phyloP scores from a whole-genome alignment of 1,140 invertebrate species.

The Diachasmimorpha longicaudata region DNA sequence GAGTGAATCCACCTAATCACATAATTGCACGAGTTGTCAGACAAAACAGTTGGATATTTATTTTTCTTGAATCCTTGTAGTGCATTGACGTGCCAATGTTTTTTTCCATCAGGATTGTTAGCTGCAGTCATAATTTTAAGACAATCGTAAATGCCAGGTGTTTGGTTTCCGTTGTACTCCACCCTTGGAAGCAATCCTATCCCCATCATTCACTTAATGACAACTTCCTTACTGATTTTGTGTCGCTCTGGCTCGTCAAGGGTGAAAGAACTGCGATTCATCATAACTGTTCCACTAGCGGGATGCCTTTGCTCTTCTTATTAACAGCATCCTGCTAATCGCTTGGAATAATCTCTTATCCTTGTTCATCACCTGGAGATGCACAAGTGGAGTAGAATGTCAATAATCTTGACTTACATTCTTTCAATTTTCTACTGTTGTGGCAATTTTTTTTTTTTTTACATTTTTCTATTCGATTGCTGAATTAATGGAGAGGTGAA shows the following conservation, averaged over 20 bases:
- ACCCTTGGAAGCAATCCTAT: neutral
- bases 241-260: neutral
- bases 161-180: neutral
- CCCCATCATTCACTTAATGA: neutral
- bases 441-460: neutral
- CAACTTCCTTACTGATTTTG: neutral
- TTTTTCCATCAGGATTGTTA: neutral
- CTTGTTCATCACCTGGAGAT: neutral
- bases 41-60: neutral
- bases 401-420: neutral
- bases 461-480: neutral
- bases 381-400: neutral
- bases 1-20: too few relatives aligned
- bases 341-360: neutral
- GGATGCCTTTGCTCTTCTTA: slow-evolving; percentile 50
- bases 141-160: neutral
- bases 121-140: neutral
- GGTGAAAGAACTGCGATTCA: slow-evolving; percentile 35
- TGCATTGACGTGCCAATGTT: too few relatives aligned
- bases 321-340: slow-evolving; percentile 52
- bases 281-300: slow-evolving; percentile 57
- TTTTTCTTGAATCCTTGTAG: neutral
- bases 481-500: neutral
- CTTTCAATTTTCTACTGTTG: neutral
- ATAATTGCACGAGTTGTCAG: too few relatives aligned